These are phyloP conservation scores for Myotis myotis DNA, from an alignment of 2,797 vertebrate genomes.

Conservation along the genomic window DNA sequence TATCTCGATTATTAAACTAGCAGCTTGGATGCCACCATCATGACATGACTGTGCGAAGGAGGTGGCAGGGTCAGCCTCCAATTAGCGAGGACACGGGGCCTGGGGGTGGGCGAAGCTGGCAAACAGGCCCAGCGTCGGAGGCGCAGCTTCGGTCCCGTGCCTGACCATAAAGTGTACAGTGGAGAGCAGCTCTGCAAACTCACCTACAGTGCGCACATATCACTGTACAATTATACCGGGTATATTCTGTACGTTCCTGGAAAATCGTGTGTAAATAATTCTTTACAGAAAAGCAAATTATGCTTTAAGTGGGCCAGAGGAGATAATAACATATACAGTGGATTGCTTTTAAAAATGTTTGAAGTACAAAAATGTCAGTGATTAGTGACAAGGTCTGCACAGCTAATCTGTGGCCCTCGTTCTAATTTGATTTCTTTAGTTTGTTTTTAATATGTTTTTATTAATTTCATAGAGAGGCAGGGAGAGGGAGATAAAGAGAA, in stretches of 20 bases:
- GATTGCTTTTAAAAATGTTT: neutral
- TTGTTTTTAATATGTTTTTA: no score
- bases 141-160: neutral
- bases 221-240: neutral
- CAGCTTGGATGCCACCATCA: slow-evolving; percentile 46
- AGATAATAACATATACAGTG: neutral
- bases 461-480: no score
- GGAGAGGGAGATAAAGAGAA: no score
- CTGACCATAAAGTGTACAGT: rapidly evolving
- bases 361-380: neutral
- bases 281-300: neutral
- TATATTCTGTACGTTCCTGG: neutral
- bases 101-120: neutral
- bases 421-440: neutral
- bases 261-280: neutral
- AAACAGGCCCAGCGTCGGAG: neutral
- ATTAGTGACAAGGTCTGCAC: neutral
- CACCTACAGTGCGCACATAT: rapidly evolving
- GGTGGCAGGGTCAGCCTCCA: neutral
- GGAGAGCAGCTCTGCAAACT: neutral
- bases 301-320: neutral
- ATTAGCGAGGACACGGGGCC: neutral
- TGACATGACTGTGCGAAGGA: slow-evolving; percentile 49
- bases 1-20: slow-evolving; percentile 73
- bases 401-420: neutral